Evolutionary conservation across 2,797 vertebrate species (phyloP).

Genomic region (Eremophila alpestris): DNA sequence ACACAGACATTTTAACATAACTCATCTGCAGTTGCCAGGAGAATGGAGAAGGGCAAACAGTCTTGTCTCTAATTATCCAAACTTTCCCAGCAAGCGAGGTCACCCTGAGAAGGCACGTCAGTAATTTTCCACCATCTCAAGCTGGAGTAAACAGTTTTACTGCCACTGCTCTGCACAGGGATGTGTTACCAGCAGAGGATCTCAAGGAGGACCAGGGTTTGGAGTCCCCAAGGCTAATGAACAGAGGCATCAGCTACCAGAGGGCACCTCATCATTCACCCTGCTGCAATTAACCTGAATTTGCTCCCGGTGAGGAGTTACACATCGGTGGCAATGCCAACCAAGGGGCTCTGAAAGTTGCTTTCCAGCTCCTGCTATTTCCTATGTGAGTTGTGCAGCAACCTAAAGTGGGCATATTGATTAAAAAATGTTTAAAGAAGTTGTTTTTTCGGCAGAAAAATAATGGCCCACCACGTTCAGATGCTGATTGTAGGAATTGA

Average conservation of each 20-base stretch:
- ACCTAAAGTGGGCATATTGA: background rate
- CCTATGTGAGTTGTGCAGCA: background rate
- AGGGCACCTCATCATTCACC: background rate
- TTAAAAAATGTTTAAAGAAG: slow-evolving; percentile 8
- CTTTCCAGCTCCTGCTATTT: background rate
- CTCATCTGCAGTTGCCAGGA: background rate
- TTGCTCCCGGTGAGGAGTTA: background rate
- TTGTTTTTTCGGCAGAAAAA: background rate
- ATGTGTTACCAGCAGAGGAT: background rate
- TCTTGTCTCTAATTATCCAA: slow-evolving; percentile 30
- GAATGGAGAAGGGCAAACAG: background rate
- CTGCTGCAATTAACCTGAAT: background rate
- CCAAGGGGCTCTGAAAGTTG: background rate
- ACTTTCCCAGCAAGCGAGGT: background rate
- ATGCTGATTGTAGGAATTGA: slow-evolving; percentile 40
- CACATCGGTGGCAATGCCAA: background rate
- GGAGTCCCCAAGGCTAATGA: background rate
- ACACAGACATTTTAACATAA: background rate
- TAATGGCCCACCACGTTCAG: background rate
- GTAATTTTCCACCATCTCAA: slow-evolving; percentile 24
- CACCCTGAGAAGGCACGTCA: background rate
- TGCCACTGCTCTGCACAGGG: background rate
- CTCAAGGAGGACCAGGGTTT: background rate
- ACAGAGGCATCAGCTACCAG: background rate
- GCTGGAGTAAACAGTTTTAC: slow-evolving; percentile 29